Evolutionary conservation across 2,113 vertebrate genomes (phyloP).

Genomic region (Aphelocoma coerulescens): DNA sequence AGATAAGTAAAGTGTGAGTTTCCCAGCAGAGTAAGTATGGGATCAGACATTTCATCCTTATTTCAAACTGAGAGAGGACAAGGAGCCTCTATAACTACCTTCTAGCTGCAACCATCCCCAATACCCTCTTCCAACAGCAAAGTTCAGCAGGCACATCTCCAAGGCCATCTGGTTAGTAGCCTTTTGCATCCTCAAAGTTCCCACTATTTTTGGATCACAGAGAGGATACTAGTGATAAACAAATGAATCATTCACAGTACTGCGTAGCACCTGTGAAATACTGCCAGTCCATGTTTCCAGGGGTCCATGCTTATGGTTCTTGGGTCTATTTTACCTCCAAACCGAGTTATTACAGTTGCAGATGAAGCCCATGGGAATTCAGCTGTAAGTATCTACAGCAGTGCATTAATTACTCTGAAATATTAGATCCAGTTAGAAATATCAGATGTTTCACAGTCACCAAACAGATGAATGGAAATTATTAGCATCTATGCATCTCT

Average conservation of each 20-base stretch:
- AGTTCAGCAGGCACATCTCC: not conserved
- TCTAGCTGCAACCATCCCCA: not conserved
- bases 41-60: not conserved
- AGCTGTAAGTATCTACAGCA: not conserved
- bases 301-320: not conserved
- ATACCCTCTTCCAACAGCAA: not conserved
- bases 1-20: not conserved
- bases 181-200: not conserved
- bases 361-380: not conserved
- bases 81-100: not conserved
- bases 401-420: not conserved
- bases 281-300: not conserved
- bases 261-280: accelerated
- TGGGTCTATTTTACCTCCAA: not conserved
- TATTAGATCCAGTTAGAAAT: not conserved
- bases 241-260: not conserved
- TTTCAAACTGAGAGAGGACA: not conserved
- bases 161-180: not conserved
- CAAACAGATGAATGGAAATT: not conserved
- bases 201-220: not conserved
- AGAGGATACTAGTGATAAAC: not conserved
- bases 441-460: not conserved
- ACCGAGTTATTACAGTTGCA: not conserved
- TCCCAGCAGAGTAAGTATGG: not conserved
- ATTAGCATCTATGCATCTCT: not conserved